A percentile compares a stretch with the other conserved stretches of the same genome.
phyloP scores from a whole-genome alignment of 2,888 invertebrate species.

The Aethes cnicana region DNA sequence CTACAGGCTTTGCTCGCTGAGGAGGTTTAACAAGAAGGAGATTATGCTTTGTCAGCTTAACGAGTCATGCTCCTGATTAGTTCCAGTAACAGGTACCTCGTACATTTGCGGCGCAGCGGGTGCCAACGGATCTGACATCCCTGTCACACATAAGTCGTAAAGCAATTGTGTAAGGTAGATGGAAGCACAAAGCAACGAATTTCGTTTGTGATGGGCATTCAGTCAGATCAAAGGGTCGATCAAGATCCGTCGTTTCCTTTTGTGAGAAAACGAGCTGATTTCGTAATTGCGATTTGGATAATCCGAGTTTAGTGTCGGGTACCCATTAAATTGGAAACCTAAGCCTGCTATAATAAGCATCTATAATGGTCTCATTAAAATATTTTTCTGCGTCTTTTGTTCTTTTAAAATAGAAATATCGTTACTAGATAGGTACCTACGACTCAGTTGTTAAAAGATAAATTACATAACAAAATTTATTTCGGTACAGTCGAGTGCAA shows the following conservation, averaged over 20 bases:
- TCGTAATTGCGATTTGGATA: constrained; percentile 25
- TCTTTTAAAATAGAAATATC: too few relatives aligned
- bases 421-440: too few relatives aligned
- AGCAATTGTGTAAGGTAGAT: neutral
- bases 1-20: constrained; percentile 64
- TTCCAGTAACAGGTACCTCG: constrained; percentile 43
- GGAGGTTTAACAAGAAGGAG: constrained; percentile 54
- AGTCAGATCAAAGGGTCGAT: constrained; percentile 18
- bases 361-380: too few relatives aligned
- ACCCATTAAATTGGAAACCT: constrained; percentile 17
- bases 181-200: neutral
- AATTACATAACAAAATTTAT: too few relatives aligned
- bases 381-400: too few relatives aligned
- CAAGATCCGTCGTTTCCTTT: constrained; percentile 20
- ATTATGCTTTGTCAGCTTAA: constrained; percentile 55
- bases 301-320: constrained; percentile 18
- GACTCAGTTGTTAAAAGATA: too few relatives aligned
- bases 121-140: constrained; percentile 35
- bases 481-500: too few relatives aligned
- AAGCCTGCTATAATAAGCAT: too few relatives aligned
- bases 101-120: constrained; percentile 39
- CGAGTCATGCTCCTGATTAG: constrained; percentile 52
- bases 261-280: constrained; percentile 15
- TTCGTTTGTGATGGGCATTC: neutral
- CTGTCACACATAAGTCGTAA: neutral